These are phyloP conservation scores for Sander vitreus DNA, from an alignment of 2,113 vertebrate species.

Conservation along the genomic window DNA sequence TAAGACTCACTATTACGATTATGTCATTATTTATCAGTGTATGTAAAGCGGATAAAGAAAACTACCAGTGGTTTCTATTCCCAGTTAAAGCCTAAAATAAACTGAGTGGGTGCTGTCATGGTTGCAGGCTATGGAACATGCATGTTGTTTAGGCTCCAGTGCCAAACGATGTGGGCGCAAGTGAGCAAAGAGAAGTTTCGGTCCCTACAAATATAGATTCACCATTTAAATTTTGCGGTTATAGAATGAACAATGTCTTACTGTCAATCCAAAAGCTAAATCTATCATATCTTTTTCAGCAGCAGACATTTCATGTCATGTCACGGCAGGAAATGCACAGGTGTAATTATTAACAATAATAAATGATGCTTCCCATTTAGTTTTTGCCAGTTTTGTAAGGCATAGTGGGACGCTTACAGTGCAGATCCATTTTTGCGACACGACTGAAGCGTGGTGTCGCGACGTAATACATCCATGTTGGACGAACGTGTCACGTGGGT, in stretches of 20 bases:
- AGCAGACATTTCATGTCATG: conserved; percentile 8
- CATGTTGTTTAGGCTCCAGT: conserved; percentile 33
- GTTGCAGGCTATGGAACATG: conserved; percentile 40
- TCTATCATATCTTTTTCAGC: background rate
- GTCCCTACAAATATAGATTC: conserved; percentile 36
- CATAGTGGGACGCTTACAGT: background rate
- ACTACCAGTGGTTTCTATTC: background rate
- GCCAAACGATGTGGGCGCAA: conserved; percentile 50
- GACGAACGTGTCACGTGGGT: too few species aligned
- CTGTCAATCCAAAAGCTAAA: background rate
- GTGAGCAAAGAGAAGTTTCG: conserved; percentile 40
- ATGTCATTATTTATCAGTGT: background rate
- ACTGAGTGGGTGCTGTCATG: conserved; percentile 25
- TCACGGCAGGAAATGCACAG: background rate
- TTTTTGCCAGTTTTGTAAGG: background rate
- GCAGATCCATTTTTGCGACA: too few species aligned
- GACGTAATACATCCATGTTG: too few species aligned
- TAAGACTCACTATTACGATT: background rate
- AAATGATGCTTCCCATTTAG: background rate
- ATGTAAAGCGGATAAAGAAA: background rate
- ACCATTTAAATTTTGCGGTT: background rate
- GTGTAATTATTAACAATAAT: background rate
- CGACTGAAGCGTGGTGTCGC: too few species aligned
- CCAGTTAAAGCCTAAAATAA: background rate
- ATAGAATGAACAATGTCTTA: background rate